Evolutionary conservation across 1,140 invertebrate species (phyloP).

Genomic region (Zaprionus davidi): DNA sequence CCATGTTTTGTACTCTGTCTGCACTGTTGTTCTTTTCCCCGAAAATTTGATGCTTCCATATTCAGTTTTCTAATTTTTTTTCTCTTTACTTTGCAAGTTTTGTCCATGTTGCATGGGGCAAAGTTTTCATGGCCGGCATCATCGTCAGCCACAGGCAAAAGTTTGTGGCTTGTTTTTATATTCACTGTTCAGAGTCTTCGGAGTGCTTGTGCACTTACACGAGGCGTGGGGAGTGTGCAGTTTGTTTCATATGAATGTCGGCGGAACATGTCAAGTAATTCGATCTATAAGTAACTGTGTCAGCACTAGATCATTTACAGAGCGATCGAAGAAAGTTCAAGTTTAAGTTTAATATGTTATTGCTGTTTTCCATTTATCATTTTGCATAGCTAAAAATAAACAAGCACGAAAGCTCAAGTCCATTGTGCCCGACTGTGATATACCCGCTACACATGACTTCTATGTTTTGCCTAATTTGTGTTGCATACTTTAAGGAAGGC

Average conservation of each 20-base stretch:
- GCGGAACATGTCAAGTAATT: neutral
- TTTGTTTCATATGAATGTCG: neutral
- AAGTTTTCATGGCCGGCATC: slow-evolving; percentile 69
- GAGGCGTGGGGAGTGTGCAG: neutral
- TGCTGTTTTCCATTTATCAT: neutral
- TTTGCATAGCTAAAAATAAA: too few relatives aligned
- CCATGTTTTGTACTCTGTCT: slow-evolving; percentile 16
- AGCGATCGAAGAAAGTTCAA: neutral
- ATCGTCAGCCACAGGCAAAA: slow-evolving; percentile 36
- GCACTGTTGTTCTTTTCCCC: slow-evolving; percentile 44
- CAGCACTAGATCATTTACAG: neutral
- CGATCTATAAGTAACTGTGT: neutral
- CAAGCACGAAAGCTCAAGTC: too few relatives aligned
- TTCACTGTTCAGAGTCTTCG: neutral
- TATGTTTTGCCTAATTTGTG: too few relatives aligned
- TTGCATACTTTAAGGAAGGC: too few relatives aligned
- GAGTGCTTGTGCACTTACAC: slow-evolving; percentile 29
- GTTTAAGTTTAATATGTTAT: neutral
- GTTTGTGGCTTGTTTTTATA: slow-evolving; percentile 36
- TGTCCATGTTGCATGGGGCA: slow-evolving; percentile 22
- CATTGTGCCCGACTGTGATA: too few relatives aligned
- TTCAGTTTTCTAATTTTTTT: slow-evolving; percentile 78
- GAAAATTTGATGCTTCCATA: slow-evolving; percentile 69
- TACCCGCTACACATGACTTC: too few relatives aligned
- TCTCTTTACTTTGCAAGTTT: slow-evolving; percentile 47